Conservation (phyloP, 1,140 invertebrate species). For the Drosophila biarmipes region DNA sequence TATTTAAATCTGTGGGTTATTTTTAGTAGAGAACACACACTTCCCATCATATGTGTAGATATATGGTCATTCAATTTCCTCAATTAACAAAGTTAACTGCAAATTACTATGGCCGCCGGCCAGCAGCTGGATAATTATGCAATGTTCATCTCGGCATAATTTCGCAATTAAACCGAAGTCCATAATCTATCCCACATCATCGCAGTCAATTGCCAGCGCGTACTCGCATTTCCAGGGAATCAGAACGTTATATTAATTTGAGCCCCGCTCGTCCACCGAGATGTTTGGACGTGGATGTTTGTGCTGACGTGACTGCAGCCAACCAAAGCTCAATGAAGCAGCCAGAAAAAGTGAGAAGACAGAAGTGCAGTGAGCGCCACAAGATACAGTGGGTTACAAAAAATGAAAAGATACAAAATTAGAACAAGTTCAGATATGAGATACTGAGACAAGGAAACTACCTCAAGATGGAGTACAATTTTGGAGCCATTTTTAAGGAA, state of each 20-base stretch:
- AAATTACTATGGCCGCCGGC: slow-evolving; percentile 23
- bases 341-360: slow-evolving; percentile 16
- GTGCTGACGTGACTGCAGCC: slow-evolving; percentile 74
- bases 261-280: slow-evolving; percentile 42
- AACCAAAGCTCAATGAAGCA: slow-evolving; percentile 76
- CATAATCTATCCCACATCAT: slow-evolving; percentile 46
- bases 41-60: neutral
- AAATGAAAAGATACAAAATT: too few relatives aligned
- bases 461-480: too few relatives aligned
- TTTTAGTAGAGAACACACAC: slow-evolving; percentile 6
- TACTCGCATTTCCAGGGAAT: slow-evolving; percentile 62
- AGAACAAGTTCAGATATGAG: too few relatives aligned
- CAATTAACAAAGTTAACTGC: slow-evolving; percentile 45
- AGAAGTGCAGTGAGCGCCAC: slow-evolving; percentile 22
- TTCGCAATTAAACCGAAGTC: slow-evolving; percentile 49
- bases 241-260: slow-evolving; percentile 77
- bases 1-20: neutral
- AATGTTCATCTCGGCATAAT: slow-evolving; percentile 40
- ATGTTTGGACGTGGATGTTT: slow-evolving; percentile 9
- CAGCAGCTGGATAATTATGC: slow-evolving; percentile 26
- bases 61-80: slow-evolving; percentile 17
- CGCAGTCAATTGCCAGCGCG: slow-evolving; percentile 40
- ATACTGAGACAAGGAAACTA: too few relatives aligned
- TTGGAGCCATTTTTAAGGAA: too few relatives aligned
- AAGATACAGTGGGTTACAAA: slow-evolving; percentile 11